Evolutionary conservation across 2,888 invertebrate genomes (phyloP), one percentile per base, ranked within the genome.

Genomic region (Eristalis tenax): DNA sequence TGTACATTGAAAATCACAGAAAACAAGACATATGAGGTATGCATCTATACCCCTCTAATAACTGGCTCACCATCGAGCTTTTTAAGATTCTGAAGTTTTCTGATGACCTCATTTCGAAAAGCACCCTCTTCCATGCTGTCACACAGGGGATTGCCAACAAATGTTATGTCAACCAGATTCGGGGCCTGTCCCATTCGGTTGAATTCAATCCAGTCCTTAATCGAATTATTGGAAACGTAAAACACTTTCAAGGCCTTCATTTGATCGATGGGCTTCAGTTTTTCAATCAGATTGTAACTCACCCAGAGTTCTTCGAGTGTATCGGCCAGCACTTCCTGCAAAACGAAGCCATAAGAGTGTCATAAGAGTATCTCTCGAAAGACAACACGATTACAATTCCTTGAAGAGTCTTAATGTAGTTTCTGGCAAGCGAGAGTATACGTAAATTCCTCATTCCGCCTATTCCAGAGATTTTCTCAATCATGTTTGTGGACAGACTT

Each of bases 241-340:
- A 98, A 93, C 0, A 98, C 97, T 91, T 95, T 96, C 0, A 99
- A 92, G 77, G 96, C 97, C 91, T 96, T 96, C 89, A 99, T 94
- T 0, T 95, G 95, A 69, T 95, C 95, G 0, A 98, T 95, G 0
- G 98, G 98, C 94, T 98, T 98, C 56, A 98, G 94, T 93, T 98
- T 98, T 90, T 99, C 99, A 73, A 99, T 96, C 56, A 96, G 93
- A 92, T 99, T 99, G 91, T 98, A 99, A 0, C 98, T 99, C 69
- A 98, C 95, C 99, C 99, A 99, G 1, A 99, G 93, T 91, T 99
- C 97, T 92, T 98, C 97, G 38, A 99, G 92, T 0, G 97, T 97
- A 18, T 99, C 98, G 0, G 96, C 96, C 6, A 98, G 94, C 0
- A 95, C 95, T 93, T 99, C 99, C 96, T 96, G 65, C 61, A 73